Conservation (phyloP, 2,797 vertebrate genomes). For the Sylvilagus floridanus region DNA sequence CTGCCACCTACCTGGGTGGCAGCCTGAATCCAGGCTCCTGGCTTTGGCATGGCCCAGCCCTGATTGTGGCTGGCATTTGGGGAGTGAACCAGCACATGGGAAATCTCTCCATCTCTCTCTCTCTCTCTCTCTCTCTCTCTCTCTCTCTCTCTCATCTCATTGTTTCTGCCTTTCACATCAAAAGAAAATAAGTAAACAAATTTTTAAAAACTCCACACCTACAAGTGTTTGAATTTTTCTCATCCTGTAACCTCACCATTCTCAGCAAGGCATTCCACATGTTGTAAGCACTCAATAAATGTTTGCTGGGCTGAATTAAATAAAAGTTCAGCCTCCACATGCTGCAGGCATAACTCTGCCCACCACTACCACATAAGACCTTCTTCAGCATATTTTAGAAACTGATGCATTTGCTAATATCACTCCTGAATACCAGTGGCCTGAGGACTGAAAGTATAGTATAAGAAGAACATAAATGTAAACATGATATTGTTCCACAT, state of each 20-base stretch:
- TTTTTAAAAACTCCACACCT: too few relatives aligned
- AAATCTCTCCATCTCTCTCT: too few relatives aligned
- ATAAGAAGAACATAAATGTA: not conserved
- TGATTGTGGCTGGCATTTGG: too few relatives aligned
- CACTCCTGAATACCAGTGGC: not conserved
- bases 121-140: too few relatives aligned
- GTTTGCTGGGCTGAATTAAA: not conserved
- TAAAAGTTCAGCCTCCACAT: not conserved
- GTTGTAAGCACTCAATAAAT: not conserved
- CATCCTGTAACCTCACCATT: not conserved
- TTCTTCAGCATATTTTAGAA: not conserved
- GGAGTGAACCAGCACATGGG: too few relatives aligned
- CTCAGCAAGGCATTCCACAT: not conserved
- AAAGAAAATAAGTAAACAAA: too few relatives aligned
- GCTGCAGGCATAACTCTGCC: not conserved
- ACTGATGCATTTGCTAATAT: constrained; percentile 7
- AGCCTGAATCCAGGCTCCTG: too few relatives aligned
- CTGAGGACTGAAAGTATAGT: not conserved
- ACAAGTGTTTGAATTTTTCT: not conserved
- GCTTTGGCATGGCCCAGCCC: too few relatives aligned
- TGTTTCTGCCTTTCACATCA: too few relatives aligned
- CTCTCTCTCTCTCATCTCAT: too few relatives aligned
- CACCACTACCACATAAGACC: not conserved
- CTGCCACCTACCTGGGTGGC: too few relatives aligned
- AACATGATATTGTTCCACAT: not conserved